These are phyloP conservation scores for Ceriagrion tenellum DNA, from an alignment of 2,888 invertebrate genomes.

Conservation along the genomic window DNA sequence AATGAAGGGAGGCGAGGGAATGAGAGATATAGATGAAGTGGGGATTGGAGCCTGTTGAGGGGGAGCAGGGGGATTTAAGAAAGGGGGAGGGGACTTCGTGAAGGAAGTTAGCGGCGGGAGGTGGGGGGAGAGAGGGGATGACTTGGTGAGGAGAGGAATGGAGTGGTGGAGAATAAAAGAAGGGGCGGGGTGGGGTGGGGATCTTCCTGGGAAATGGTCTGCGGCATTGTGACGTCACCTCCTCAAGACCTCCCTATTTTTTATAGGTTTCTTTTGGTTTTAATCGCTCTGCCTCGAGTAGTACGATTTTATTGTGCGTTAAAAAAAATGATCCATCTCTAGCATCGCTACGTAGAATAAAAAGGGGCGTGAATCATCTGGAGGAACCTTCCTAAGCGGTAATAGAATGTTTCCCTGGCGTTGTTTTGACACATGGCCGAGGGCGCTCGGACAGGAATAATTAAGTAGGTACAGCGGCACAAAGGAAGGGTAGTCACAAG, in stretches of 20 bases:
- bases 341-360: neutral
- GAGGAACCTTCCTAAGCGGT: neutral
- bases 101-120: neutral
- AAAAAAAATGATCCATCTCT: slow-evolving; percentile 44
- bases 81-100: neutral
- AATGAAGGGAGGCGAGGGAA: slow-evolving; percentile 2
- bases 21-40: slow-evolving; percentile 32
- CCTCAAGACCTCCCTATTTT: slow-evolving; percentile 49
- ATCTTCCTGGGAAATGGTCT: slow-evolving; percentile 59
- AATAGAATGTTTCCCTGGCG: neutral
- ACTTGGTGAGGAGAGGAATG: neutral
- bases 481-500: neutral
- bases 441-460: neutral
- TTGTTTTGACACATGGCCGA: neutral
- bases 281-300: slow-evolving; percentile 42
- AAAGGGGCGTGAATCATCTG: slow-evolving; percentile 21
- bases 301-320: slow-evolving; percentile 44
- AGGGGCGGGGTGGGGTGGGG: neutral
- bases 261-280: slow-evolving; percentile 45
- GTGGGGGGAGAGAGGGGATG: neutral
- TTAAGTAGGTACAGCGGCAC: neutral
- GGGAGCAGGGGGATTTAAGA: neutral
- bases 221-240: slow-evolving; percentile 65
- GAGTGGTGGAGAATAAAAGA: neutral
- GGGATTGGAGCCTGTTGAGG: neutral